Conservation (phyloP, 2,113 vertebrate genomes). For the Poicephalus meyeri region DNA sequence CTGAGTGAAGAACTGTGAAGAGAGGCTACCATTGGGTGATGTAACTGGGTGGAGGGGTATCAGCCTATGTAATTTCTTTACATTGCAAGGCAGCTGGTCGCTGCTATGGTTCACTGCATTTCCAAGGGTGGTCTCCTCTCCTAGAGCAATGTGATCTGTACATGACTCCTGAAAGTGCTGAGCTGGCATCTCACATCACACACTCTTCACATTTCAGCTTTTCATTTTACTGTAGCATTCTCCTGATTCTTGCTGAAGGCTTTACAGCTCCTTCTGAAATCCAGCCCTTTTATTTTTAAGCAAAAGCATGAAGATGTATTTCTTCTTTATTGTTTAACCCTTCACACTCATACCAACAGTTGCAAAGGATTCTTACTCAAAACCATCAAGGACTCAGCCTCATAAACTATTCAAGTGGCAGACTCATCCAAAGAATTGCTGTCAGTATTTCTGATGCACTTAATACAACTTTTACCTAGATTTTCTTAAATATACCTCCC, state of each 20-base stretch:
- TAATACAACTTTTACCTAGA: background rate
- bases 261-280: constrained; percentile 23
- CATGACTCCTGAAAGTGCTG: background rate
- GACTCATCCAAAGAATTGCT: background rate
- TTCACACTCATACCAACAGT: background rate
- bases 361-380: background rate
- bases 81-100: background rate
- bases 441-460: background rate
- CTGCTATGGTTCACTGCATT: background rate
- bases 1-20: background rate
- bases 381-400: background rate
- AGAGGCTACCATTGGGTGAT: background rate
- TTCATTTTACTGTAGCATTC: background rate
- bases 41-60: background rate
- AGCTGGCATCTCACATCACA: background rate
- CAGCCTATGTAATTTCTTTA: background rate
- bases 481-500: background rate
- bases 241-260: background rate
- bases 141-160: background rate
- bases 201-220: constrained; percentile 26
- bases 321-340: constrained; percentile 7
- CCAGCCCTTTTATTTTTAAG: background rate
- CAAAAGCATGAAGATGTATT: background rate
- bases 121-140: background rate
- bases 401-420: background rate